Conservation (phyloP, 1,140 invertebrate genomes). For the Drosophila ogumai region DNA sequence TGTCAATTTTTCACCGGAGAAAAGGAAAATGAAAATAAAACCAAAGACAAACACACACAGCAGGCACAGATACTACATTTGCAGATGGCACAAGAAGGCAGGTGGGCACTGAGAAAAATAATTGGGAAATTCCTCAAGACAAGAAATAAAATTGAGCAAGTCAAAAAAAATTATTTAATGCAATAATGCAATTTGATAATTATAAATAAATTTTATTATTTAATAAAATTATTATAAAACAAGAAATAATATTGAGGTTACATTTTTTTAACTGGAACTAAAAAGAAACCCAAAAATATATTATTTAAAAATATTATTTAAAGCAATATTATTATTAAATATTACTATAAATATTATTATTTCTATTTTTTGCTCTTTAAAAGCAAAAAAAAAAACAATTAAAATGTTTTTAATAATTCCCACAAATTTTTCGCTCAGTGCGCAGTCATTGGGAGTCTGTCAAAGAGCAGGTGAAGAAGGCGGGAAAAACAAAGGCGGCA, state of each 20-base stretch:
- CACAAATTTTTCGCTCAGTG: not conserved
- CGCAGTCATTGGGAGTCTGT: slow-evolving; percentile 30
- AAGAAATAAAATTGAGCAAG: not conserved
- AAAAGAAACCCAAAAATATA: too few relatives aligned
- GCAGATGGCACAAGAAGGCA: not conserved
- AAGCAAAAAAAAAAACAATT: not conserved
- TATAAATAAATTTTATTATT: too few relatives aligned
- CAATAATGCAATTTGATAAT: too few relatives aligned
- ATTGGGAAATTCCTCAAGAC: not conserved
- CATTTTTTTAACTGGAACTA: too few relatives aligned
- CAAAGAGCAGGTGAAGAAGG: slow-evolving; percentile 28
- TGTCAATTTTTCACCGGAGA: slow-evolving; percentile 70
- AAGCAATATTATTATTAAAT: not conserved
- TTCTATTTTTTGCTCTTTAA: not conserved
- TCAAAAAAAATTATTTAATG: not conserved
- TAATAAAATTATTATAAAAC: not conserved
- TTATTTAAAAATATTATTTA: not conserved
- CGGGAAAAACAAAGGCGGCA: slow-evolving; percentile 7
- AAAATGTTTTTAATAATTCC: too few relatives aligned
- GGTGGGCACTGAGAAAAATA: not conserved
- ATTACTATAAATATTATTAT: too few relatives aligned
- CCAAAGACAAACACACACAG: slow-evolving; percentile 19
- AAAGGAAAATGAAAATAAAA: slow-evolving; percentile 11
- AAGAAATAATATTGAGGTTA: too few relatives aligned
- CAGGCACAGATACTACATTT: slow-evolving; percentile 25